Conservation (phyloP, 2,888 invertebrate species). For the Ctenicera cuprea region DNA sequence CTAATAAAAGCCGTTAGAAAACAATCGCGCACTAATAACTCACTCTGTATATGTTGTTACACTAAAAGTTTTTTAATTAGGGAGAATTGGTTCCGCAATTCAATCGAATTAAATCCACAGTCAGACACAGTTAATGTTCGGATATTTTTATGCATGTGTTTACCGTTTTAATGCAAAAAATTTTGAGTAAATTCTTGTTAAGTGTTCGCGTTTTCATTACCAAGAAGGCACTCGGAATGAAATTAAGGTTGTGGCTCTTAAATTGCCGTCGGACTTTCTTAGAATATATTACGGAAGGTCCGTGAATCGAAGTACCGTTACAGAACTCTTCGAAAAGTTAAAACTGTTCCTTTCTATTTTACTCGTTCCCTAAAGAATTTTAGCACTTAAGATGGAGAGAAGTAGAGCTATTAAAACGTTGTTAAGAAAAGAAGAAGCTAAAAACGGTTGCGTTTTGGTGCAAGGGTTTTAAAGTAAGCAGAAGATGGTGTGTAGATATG, state of each 20-base stretch:
- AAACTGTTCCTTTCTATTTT: constrained; percentile 31
- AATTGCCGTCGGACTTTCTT: constrained; percentile 23
- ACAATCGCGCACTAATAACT: too few relatives aligned
- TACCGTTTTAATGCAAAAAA: too few relatives aligned
- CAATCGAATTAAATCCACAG: too few relatives aligned
- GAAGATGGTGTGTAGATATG: neutral
- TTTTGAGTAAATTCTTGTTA: too few relatives aligned
- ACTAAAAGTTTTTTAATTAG: too few relatives aligned
- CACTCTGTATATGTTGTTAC: too few relatives aligned
- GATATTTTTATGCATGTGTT: too few relatives aligned
- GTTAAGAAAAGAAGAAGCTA: neutral
- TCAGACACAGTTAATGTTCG: too few relatives aligned
- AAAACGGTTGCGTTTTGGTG: constrained; percentile 1
- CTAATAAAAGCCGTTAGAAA: too few relatives aligned
- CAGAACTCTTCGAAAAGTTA: constrained; percentile 13
- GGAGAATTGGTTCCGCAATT: too few relatives aligned
- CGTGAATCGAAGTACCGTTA: constrained; percentile 27
- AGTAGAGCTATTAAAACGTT: neutral
- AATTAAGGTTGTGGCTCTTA: constrained; percentile 21
- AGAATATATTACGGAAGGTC: constrained; percentile 34
- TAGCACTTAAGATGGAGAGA: constrained; percentile 14
- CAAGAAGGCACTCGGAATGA: neutral
- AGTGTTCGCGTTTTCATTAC: neutral
- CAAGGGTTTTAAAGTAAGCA: constrained; percentile 7
- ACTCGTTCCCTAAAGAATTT: constrained; percentile 21